Conservation (phyloP, 2,113 vertebrate species). For the Octodon degus region DNA sequence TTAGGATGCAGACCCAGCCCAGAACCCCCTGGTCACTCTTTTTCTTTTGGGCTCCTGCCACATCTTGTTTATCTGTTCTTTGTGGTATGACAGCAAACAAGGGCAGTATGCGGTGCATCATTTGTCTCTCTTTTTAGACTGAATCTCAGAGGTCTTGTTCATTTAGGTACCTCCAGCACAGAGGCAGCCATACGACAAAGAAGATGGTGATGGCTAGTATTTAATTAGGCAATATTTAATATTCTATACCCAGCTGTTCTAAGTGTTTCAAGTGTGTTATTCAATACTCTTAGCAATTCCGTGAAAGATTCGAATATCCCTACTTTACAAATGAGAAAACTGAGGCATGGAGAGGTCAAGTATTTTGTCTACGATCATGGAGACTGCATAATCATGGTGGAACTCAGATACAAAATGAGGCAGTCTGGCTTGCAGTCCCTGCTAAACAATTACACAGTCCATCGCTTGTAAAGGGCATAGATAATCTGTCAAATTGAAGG, state of each 20-base stretch:
- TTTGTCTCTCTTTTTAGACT: not conserved
- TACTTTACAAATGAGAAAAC: slow-evolving; percentile 35
- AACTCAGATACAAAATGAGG: not conserved
- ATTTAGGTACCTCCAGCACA: not conserved
- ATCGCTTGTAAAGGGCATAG: not conserved
- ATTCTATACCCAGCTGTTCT: not conserved
- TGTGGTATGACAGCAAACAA: not conserved
- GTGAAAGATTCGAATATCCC: not conserved
- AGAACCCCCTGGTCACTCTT: not conserved
- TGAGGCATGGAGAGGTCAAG: not conserved
- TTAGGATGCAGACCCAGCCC: not conserved
- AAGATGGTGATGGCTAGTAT: not conserved
- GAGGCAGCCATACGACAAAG: not conserved
- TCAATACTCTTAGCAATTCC: not conserved
- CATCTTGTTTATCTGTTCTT: not conserved
- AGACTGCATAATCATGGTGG: not conserved
- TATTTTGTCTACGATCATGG: slow-evolving; percentile 48
- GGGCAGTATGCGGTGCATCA: not conserved
- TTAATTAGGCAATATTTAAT: not conserved
- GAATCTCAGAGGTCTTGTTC: not conserved
- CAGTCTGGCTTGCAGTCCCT: not conserved
- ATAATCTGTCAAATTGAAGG: not conserved
- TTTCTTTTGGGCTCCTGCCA: not conserved
- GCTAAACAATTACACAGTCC: not conserved
- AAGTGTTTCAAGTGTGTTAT: not conserved